phyloP scores from a whole-genome alignment of 2,888 invertebrate species.

The Terebella lapidaria region DNA sequence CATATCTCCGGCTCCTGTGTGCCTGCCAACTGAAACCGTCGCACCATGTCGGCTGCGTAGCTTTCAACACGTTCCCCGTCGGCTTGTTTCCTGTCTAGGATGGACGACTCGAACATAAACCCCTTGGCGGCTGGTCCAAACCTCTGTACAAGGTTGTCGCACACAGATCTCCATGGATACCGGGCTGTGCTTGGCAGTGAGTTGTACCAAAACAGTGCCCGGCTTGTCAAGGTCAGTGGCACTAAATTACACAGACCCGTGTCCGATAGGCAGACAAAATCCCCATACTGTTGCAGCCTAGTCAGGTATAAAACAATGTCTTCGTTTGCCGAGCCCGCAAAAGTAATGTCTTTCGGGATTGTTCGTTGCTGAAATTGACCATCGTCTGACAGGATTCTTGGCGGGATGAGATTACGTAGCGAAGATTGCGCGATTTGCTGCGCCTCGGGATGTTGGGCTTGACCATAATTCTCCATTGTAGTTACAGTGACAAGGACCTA shows the following conservation, averaged over 20 bases:
- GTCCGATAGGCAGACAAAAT: not conserved
- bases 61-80: not conserved
- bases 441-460: too few species aligned
- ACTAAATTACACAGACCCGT: not conserved
- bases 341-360: not conserved
- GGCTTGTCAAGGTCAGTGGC: not conserved
- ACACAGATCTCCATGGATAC: not conserved
- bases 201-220: not conserved
- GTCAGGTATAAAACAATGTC: not conserved
- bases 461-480: too few species aligned
- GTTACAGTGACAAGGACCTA: too few species aligned
- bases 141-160: not conserved
- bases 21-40: not conserved
- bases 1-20: not conserved
- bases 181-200: not conserved
- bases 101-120: not conserved
- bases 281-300: not conserved
- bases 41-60: not conserved
- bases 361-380: too few species aligned
- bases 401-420: too few species aligned
- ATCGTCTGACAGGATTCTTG: too few species aligned
- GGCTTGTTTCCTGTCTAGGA: not conserved
- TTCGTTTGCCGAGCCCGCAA: not conserved
- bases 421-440: too few species aligned
- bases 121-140: not conserved